These are phyloP conservation scores for Melieria picta DNA, from an alignment of 2,888 invertebrate species.

Conservation along the genomic window DNA sequence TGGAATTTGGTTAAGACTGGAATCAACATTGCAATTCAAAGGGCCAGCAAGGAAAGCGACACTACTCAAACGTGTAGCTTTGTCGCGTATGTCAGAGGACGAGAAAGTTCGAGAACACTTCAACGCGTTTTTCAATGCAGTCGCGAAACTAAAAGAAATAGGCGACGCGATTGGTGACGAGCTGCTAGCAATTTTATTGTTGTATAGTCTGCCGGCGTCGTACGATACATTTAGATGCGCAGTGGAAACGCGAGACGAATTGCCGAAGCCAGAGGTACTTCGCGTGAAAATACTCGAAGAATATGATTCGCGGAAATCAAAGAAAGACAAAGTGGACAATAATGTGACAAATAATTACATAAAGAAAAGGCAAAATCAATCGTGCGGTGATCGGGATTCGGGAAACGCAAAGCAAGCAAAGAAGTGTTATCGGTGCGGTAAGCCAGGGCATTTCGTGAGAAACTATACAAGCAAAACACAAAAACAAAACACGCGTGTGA, in stretches of 20 bases:
- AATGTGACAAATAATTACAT: constrained; percentile 35
- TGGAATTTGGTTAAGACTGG: constrained; percentile 59
- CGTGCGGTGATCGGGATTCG: background rate
- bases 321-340: constrained; percentile 30
- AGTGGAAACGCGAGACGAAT: constrained; percentile 55
- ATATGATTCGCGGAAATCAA: constrained; percentile 40
- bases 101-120: constrained; percentile 56
- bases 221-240: constrained; percentile 58
- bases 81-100: constrained; percentile 55
- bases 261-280: constrained; percentile 41
- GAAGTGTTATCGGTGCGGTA: constrained; percentile 15
- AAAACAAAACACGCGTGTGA: constrained; percentile 12
- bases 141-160: constrained; percentile 57
- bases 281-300: constrained; percentile 44
- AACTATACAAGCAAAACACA: constrained; percentile 5
- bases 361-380: constrained; percentile 13
- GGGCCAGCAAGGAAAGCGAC: constrained; percentile 63
- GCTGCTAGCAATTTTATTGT: constrained; percentile 52
- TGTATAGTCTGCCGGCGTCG: constrained; percentile 54
- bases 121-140: constrained; percentile 55
- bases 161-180: constrained; percentile 52
- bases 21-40: constrained; percentile 57
- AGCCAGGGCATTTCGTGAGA: constrained; percentile 7
- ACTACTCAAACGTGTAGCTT: constrained; percentile 57
- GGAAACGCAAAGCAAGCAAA: background rate